Conservation (phyloP, 2,113 vertebrate genomes). For the Pagrus major region DNA sequence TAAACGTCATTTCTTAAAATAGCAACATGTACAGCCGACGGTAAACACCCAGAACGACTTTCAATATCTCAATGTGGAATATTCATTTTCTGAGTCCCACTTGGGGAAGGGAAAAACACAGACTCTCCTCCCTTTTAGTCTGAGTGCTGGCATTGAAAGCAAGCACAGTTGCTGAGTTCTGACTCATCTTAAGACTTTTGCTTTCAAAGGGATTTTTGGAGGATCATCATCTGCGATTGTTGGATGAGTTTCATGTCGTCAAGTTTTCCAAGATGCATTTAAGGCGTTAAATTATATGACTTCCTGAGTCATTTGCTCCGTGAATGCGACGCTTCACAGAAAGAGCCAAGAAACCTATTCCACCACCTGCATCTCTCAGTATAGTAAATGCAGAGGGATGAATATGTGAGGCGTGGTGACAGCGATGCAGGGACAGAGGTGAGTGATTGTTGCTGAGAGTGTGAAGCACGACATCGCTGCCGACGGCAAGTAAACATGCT, state of each 20-base stretch:
- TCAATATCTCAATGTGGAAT: conserved; percentile 11
- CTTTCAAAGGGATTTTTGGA: conserved; percentile 53
- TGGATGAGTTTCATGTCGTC: conserved; percentile 36
- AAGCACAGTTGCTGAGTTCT: conserved; percentile 52
- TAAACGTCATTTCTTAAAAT: not conserved
- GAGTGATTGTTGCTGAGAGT: conserved; percentile 6
- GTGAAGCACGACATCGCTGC: not conserved
- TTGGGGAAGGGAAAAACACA: conserved; percentile 10
- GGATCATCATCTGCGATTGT: conserved; percentile 48
- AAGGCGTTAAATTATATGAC: conserved; percentile 33
- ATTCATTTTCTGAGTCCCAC: conserved; percentile 11
- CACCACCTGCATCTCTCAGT: conserved; percentile 7
- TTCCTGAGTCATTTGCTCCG: conserved; percentile 32
- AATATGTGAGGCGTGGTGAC: not conserved
- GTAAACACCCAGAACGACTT: conserved; percentile 4
- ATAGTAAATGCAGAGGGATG: not conserved
- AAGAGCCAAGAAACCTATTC: not conserved
- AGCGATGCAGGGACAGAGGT: not conserved
- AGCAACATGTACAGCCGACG: not conserved
- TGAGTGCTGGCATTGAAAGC: conserved; percentile 38
- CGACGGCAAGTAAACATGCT: not conserved
- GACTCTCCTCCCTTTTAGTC: conserved; percentile 6
- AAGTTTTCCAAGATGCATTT: conserved; percentile 40
- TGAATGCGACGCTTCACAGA: conserved; percentile 24
- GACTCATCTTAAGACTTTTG: conserved; percentile 60